Percentiles rank a stretch among this genome's conserved stretches.
Evolutionary conservation across 1,140 invertebrate species (phyloP).

Genomic region (Apis mellifera): DNA sequence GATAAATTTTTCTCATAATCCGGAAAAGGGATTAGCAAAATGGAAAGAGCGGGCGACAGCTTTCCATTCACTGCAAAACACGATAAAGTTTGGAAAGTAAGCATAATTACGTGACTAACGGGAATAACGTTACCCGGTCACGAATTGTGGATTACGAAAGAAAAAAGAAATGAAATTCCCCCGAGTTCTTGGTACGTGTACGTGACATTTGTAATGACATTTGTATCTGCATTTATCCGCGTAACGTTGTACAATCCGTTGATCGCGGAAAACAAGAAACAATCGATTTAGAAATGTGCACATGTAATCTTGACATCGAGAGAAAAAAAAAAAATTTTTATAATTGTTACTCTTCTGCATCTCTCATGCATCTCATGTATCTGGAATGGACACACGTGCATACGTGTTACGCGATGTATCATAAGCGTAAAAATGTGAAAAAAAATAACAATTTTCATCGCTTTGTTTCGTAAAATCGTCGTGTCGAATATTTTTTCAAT

Average conservation of each 20-base stretch:
- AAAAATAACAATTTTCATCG: no score
- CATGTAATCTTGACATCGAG: no score
- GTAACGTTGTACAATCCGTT: background rate
- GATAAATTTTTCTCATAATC: no score
- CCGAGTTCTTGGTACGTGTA: background rate
- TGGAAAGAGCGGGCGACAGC: background rate
- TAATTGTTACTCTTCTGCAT: no score
- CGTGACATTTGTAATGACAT: slow-evolving; percentile 45
- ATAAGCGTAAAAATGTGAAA: no score
- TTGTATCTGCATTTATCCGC: background rate
- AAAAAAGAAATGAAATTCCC: slow-evolving; percentile 14
- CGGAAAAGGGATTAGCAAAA: background rate
- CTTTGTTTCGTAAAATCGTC: no score
- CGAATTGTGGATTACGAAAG: slow-evolving; percentile 42
- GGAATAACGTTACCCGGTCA: slow-evolving; percentile 29
- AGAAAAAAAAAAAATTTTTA: background rate
- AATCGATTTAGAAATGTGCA: slow-evolving; percentile 4
- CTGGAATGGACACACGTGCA: no score
- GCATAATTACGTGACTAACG: slow-evolving; percentile 61
- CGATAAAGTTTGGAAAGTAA: slow-evolving; percentile 63
- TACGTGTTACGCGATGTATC: no score
- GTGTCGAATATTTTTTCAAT: no score
- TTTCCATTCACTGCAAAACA: slow-evolving; percentile 7
- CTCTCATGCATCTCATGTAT: no score
- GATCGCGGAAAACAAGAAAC: background rate